Percentiles rank a stretch among this genome's conserved stretches.
These are phyloP conservation scores for Sinocyclocheilus anophthalmus DNA, from an alignment of 2,113 vertebrate genomes.

Conservation along the genomic window DNA sequence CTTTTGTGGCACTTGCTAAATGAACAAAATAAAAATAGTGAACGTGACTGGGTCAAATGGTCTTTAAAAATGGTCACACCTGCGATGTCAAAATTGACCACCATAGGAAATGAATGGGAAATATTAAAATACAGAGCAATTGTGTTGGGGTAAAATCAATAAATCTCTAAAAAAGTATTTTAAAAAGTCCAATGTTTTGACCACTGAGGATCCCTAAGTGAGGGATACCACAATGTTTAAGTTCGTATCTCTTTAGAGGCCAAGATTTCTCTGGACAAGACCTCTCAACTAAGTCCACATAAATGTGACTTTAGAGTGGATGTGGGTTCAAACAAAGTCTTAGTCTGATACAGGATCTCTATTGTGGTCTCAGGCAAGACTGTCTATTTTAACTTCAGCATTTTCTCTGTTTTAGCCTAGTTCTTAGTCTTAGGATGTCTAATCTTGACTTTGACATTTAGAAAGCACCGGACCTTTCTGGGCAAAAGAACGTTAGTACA, in stretches of 20 bases:
- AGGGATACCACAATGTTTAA: neutral
- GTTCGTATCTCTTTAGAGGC: neutral
- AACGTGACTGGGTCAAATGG: neutral
- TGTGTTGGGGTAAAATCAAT: no score
- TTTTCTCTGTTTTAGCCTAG: neutral
- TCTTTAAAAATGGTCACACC: neutral
- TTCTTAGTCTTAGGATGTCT: neutral
- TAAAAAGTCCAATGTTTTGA: neutral
- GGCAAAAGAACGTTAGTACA: neutral
- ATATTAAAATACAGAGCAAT: no score
- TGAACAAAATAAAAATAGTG: neutral
- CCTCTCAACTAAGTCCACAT: neutral
- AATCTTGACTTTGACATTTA: neutral
- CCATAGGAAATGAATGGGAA: no score
- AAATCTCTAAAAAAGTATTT: no score
- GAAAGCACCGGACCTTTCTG: neutral
- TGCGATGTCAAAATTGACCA: neutral
- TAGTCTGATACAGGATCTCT: neutral
- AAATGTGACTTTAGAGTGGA: neutral
- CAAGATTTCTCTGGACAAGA: neutral
- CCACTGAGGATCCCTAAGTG: neutral
- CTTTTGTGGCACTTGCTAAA: neutral
- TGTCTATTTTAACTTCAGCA: neutral
- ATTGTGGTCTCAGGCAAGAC: neutral
- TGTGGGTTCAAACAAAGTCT: neutral